Evolutionary conservation across 2,888 invertebrate species (phyloP).

Genomic region (Drosophila hamatofila): DNA sequence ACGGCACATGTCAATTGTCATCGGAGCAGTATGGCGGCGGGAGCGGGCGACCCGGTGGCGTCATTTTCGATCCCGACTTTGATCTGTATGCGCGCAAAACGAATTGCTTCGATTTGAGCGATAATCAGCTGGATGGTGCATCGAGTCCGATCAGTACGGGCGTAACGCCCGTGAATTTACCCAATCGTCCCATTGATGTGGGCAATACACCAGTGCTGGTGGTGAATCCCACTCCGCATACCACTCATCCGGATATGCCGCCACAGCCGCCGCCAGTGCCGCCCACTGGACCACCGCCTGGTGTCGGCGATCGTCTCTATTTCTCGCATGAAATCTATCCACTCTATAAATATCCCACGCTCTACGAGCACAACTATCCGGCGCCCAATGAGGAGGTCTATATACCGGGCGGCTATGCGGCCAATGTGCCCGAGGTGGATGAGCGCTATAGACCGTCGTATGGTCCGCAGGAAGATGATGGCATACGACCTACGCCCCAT

Average conservation of each 20-base stretch:
- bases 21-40: slow-evolving; percentile 84
- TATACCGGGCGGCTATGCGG: slow-evolving; percentile 84
- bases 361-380: slow-evolving; percentile 85
- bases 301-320: slow-evolving; percentile 81
- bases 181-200: slow-evolving; percentile 75
- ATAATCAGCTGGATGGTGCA: slow-evolving; percentile 67
- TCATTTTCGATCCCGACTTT: slow-evolving; percentile 87
- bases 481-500: slow-evolving; percentile 61
- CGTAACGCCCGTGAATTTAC: slow-evolving; percentile 71
- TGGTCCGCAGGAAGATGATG: slow-evolving; percentile 53
- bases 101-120: slow-evolving; percentile 85
- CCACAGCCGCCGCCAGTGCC: slow-evolving; percentile 40
- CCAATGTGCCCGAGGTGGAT: slow-evolving; percentile 83
- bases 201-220: slow-evolving; percentile 77
- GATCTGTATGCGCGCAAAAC: slow-evolving; percentile 87
- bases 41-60: slow-evolving; percentile 86
- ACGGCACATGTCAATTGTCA: slow-evolving; percentile 88
- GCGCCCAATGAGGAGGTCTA: slow-evolving; percentile 83
- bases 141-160: slow-evolving; percentile 67
- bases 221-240: slow-evolving; percentile 78
- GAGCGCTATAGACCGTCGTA: slow-evolving; percentile 79
- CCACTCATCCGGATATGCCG: slow-evolving; percentile 48
- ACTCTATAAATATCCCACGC: slow-evolving; percentile 83
- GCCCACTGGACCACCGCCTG: slow-evolving; percentile 37
- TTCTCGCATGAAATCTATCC: slow-evolving; percentile 84